These are phyloP conservation scores for Nebria ingens DNA, from an alignment of 1,140 invertebrate species.

Conservation along the genomic window DNA sequence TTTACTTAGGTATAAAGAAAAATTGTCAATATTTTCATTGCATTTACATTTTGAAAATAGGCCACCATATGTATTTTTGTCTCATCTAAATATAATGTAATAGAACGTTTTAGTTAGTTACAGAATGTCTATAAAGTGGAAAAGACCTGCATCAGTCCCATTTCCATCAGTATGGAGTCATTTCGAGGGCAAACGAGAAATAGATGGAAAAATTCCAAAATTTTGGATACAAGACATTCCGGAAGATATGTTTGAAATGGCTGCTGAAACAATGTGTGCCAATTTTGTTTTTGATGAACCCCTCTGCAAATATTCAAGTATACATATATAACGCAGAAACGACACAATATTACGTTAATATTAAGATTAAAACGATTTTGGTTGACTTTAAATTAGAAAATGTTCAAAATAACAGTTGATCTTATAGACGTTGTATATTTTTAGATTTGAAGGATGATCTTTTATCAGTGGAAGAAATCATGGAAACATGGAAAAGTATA, in stretches of 20 bases:
- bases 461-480: not conserved
- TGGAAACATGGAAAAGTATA: not conserved
- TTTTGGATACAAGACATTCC: conserved; percentile 16
- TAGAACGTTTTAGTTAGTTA: not conserved
- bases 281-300: conserved; percentile 13
- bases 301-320: conserved; percentile 11
- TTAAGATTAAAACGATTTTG: no score
- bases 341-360: no score
- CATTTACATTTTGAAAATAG: no score
- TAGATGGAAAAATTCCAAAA: conserved; percentile 13
- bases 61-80: not conserved
- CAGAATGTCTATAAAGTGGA: conserved; percentile 9
- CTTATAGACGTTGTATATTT: no score
- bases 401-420: no score
- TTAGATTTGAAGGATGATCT: not conserved
- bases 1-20: no score
- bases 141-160: conserved; percentile 12
- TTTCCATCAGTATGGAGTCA: conserved; percentile 13
- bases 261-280: conserved; percentile 7
- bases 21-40: no score
- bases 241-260: conserved; percentile 12
- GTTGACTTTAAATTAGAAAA: no score
- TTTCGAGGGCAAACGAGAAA: conserved; percentile 12
- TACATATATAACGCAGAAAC: no score
- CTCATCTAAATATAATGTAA: not conserved